Conservation (phyloP, 2,888 invertebrate species). For the Terebella lapidaria region DNA sequence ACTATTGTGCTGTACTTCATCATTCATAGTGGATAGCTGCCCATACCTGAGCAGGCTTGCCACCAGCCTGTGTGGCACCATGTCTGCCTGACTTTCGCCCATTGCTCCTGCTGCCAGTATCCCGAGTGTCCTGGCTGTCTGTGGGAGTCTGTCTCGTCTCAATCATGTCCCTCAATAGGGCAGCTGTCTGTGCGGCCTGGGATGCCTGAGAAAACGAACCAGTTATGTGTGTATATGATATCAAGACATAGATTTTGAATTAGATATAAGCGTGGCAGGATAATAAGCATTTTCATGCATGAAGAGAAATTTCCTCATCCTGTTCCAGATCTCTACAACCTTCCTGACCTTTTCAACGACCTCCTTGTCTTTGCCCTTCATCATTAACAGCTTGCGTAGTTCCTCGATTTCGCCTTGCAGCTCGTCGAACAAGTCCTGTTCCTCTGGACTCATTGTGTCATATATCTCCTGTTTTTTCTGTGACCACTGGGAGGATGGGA, state of each 20-base stretch:
- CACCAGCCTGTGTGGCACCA: too few species aligned
- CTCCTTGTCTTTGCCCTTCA: slow-evolving; percentile 11
- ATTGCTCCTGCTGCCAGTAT: too few species aligned
- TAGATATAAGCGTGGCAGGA: too few species aligned
- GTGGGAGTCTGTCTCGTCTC: neutral
- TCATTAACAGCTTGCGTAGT: slow-evolving; percentile 27
- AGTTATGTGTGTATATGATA: neutral
- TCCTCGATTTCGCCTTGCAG: slow-evolving; percentile 46
- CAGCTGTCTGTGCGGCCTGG: slow-evolving; percentile 10
- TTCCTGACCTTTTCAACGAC: slow-evolving; percentile 15
- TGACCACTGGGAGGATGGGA: slow-evolving; percentile 23
- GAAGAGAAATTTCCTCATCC: too few species aligned
- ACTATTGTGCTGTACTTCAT: too few species aligned
- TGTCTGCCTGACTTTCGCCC: too few species aligned
- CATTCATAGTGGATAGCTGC: too few species aligned
- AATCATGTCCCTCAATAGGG: slow-evolving; percentile 12
- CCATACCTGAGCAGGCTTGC: too few species aligned
- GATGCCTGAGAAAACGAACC: slow-evolving; percentile 3
- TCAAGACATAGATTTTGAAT: too few species aligned
- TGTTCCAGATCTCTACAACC: too few species aligned
- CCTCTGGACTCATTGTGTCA: slow-evolving; percentile 43
- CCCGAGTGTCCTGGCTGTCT: too few species aligned
- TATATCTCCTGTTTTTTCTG: slow-evolving; percentile 21
- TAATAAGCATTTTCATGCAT: too few species aligned
- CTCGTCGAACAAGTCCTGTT: slow-evolving; percentile 46